phyloP scores from a whole-genome alignment of 1,140 invertebrate genomes.

The Hyles vespertilio region DNA sequence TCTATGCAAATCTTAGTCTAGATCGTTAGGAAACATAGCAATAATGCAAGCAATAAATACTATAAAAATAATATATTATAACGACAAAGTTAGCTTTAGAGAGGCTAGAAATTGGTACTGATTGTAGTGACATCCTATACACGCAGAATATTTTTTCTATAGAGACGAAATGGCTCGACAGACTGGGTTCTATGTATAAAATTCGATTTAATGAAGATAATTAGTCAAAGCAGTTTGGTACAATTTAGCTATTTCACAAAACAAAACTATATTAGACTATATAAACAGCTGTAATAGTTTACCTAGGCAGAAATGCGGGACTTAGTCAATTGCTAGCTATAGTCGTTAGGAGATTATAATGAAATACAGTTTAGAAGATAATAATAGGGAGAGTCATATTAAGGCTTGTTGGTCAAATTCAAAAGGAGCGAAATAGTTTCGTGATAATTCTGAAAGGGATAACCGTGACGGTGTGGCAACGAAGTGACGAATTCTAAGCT shows the following conservation, averaged over 20 bases:
- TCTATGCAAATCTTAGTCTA: constrained; percentile 20
- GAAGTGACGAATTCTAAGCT: constrained; percentile 68
- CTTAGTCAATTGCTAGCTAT: constrained; percentile 75
- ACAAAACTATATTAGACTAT: constrained; percentile 44
- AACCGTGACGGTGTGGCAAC: constrained; percentile 36
- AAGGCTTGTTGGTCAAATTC: constrained; percentile 55
- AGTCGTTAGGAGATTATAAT: constrained; percentile 59
- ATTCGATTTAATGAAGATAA: constrained; percentile 23
- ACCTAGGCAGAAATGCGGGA: constrained; percentile 55
- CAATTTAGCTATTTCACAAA: constrained; percentile 64
- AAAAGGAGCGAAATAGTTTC: constrained; percentile 39
- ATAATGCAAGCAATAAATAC: constrained; percentile 69
- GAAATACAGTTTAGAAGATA: constrained; percentile 45
- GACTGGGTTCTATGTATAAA: constrained; percentile 49
- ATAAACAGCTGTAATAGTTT: constrained; percentile 56
- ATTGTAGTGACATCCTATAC: constrained; percentile 35
- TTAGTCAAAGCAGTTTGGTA: constrained; percentile 52
- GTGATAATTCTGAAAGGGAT: constrained; percentile 34
- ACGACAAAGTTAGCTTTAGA: constrained; percentile 61
- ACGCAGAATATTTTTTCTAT: constrained; percentile 67
- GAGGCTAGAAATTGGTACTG: constrained; percentile 67
- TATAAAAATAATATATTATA: constrained; percentile 35
- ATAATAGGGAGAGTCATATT: constrained; percentile 50
- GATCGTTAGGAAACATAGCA: constrained; percentile 57
- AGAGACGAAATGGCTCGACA: constrained; percentile 42